Evolutionary conservation across 1,140 invertebrate genomes (phyloP), one percentile per base, ranked within the genome.

Genomic region (Cydia strobilella): DNA sequence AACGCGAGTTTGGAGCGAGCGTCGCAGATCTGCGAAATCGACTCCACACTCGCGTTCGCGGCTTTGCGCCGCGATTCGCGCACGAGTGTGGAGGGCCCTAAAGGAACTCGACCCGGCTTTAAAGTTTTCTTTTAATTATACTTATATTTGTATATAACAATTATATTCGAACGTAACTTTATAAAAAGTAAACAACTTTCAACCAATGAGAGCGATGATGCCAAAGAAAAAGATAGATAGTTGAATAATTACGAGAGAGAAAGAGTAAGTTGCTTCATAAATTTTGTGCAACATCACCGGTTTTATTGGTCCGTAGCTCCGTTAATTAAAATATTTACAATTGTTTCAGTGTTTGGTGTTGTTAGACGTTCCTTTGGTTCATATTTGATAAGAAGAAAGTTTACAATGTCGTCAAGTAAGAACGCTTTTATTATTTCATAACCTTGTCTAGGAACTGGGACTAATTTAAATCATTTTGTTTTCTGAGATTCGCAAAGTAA

Each of bases 371-470:
- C 65, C 31, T 69, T 69, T 69, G 65, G 65, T 69, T 69, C 10
- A 35, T 35, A 25, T 39, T 39, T 69, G 31, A 35, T 69, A 35
- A 69, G 65, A 69, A 69, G 31, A 69, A 39, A 69, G 3, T 69
- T n/a, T 18, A 69, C 65, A 69, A 69, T 69, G 65, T 18, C 65
- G 12, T 69, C 65, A 69, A 69, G 65, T 69, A 69, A 69, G 65
- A 35, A 66, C 5, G 12, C 5, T 12, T 7, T 15, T 35, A 27
- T 65, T 39, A 69, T 69, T 69, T 69, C 31, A 27, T 66, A 39
- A 69, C 65, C 65, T 69, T 18, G 23, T 6, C 15, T 69, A n/a
- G 6, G 4, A 25, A 27, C 62, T 27, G 12, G 62, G 51, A 18
- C 13, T 48, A 48, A 7, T 23, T 23, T 59, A 23, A 59, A 12